These are phyloP conservation scores for Ephestia elutella DNA, from an alignment of 1,140 invertebrate genomes.

Conservation along the genomic window DNA sequence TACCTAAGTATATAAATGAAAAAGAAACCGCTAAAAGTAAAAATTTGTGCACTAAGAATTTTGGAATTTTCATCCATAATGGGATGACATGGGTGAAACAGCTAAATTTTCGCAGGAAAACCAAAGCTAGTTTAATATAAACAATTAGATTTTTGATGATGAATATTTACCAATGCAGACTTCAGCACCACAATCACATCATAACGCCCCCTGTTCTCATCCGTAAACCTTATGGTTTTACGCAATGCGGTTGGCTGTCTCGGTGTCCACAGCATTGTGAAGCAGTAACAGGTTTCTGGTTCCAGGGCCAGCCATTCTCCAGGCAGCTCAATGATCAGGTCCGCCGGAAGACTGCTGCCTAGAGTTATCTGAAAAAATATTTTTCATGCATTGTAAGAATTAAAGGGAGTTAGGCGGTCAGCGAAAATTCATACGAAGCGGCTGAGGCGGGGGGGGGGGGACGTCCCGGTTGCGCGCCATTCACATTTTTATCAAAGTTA, in stretches of 20 bases:
- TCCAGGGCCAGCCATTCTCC: conserved; percentile 67
- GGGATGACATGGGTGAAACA: too few species aligned
- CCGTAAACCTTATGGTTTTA: conserved; percentile 77
- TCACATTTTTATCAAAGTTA: too few species aligned
- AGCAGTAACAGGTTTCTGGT: conserved; percentile 56
- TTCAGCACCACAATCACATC: conserved; percentile 80
- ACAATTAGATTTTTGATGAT: background rate
- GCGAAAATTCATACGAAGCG: too few species aligned
- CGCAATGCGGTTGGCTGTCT: conserved; percentile 74
- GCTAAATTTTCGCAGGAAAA: too few species aligned
- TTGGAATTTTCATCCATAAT: too few species aligned
- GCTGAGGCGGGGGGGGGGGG: too few species aligned
- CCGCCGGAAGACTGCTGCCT: conserved; percentile 74
- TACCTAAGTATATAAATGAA: too few species aligned
- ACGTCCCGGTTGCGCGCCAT: too few species aligned
- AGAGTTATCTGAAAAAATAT: conserved; percentile 76
- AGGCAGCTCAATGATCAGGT: conserved; percentile 75
- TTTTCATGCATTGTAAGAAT: background rate
- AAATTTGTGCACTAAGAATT: too few species aligned
- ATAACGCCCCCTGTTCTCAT: conserved; percentile 78
- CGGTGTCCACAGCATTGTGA: conserved; percentile 79
- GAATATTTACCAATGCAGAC: conserved; percentile 52
- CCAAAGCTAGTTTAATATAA: too few species aligned
- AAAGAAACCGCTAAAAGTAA: too few species aligned
- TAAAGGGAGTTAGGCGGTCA: too few species aligned